phyloP scores from a whole-genome alignment of 2,888 invertebrate species.

The Tenodera sinensis region DNA sequence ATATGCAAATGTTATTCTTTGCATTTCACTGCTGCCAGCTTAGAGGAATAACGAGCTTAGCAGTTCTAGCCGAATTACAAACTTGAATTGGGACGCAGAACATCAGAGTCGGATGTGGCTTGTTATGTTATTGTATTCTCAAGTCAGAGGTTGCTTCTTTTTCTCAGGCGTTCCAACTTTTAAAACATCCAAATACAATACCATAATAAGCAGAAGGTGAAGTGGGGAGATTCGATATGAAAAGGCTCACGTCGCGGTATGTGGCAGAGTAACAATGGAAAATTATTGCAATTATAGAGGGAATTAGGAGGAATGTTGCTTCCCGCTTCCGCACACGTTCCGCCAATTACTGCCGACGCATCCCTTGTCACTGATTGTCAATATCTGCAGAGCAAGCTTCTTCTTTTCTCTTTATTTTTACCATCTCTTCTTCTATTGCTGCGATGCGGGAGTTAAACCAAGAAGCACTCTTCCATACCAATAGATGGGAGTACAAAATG shows the following conservation, averaged over 20 bases:
- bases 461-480: background rate
- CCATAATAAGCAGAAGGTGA: background rate
- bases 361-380: slow-evolving; percentile 6
- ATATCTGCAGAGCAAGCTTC: background rate
- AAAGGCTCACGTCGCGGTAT: background rate
- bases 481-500: too few relatives aligned
- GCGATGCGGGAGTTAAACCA: background rate
- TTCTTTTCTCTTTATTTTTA: background rate
- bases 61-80: background rate
- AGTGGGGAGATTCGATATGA: background rate
- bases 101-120: background rate
- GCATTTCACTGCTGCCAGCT: background rate
- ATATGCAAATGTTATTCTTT: background rate
- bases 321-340: background rate
- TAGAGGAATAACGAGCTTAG: background rate
- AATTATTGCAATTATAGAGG: background rate
- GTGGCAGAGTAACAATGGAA: background rate
- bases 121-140: background rate
- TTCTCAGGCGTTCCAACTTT: background rate
- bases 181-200: background rate
- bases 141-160: background rate
- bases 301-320: background rate
- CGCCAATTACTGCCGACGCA: background rate
- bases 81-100: background rate
- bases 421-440: background rate